Conservation (phyloP, 2,888 invertebrate genomes). For the Drosophila tripunctata region DNA sequence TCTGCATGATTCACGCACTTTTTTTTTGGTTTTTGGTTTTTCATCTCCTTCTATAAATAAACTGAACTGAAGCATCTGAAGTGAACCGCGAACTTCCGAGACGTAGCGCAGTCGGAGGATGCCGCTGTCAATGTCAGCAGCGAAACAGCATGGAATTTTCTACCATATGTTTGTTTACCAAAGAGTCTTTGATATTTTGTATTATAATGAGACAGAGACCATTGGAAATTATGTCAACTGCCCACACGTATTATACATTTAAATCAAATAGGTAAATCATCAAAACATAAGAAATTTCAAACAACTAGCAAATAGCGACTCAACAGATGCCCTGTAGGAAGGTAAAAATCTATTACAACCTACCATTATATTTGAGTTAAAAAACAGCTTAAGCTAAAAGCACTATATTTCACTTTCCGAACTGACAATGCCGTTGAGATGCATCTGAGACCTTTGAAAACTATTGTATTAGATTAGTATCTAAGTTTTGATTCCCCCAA, state of each 20-base stretch:
- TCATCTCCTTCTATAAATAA: constrained; percentile 55
- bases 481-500: too few relatives aligned
- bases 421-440: too few relatives aligned
- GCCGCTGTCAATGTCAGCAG: constrained; percentile 66
- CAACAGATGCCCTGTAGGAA: background rate
- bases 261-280: constrained; percentile 9
- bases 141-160: constrained; percentile 48
- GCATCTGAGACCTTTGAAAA: too few relatives aligned
- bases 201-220: constrained; percentile 3
- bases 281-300: background rate
- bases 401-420: too few relatives aligned
- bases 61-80: constrained; percentile 30
- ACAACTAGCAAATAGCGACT: background rate
- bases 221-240: constrained; percentile 47
- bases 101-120: constrained; percentile 33
- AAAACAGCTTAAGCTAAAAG: background rate
- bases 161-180: constrained; percentile 50
- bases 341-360: too few relatives aligned
- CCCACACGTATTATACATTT: constrained; percentile 26
- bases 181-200: constrained; percentile 27
- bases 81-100: constrained; percentile 38
- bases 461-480: too few relatives aligned
- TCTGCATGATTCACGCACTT: constrained; percentile 55
- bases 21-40: background rate
- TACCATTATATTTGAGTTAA: too few relatives aligned